Evolutionary conservation across 1,140 invertebrate genomes (phyloP).

Genomic region (Drosophila virilis): DNA sequence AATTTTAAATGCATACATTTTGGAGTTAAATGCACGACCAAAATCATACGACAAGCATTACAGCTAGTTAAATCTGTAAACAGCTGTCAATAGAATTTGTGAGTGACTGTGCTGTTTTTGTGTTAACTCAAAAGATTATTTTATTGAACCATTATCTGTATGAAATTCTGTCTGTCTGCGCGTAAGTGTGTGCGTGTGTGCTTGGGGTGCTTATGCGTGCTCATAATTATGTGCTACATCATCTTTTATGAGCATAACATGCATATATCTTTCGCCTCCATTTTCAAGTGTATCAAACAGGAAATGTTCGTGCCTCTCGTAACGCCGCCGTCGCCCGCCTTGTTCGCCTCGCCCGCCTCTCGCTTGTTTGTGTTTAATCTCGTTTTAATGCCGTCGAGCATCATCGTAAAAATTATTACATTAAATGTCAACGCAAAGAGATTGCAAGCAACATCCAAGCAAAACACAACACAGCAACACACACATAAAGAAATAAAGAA

Average conservation of each 20-base stretch:
- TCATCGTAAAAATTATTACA: conserved; percentile 82
- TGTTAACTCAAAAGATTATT: conserved; percentile 18
- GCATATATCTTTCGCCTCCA: conserved; percentile 67
- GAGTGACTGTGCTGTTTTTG: not conserved
- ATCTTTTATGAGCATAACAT: conserved; percentile 73
- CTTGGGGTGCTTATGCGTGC: conserved; percentile 32
- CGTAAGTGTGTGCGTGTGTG: conserved; percentile 12
- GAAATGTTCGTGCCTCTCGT: conserved; percentile 42
- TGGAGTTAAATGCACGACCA: no score
- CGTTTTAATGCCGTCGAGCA: conserved; percentile 80
- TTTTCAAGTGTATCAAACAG: conserved; percentile 75
- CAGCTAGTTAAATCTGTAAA: not conserved
- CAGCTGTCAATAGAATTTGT: conserved; percentile 2
- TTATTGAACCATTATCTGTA: conserved; percentile 36
- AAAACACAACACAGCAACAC: conserved; percentile 25
- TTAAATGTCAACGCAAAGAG: conserved; percentile 78
- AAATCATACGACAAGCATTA: not conserved
- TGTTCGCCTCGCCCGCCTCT: conserved; percentile 13
- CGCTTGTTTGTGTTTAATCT: conserved; percentile 81
- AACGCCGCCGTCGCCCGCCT: conserved; percentile 5
- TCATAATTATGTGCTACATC: conserved; percentile 79
- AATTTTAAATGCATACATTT: not conserved
- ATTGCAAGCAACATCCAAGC: conserved; percentile 30
- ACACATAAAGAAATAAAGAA: conserved; percentile 10
- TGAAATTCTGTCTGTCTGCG: conserved; percentile 14